Percentiles rank a stretch among this genome's conserved stretches.
Conservation (phyloP, 2,113 vertebrate genomes). For the Vidua macroura region DNA sequence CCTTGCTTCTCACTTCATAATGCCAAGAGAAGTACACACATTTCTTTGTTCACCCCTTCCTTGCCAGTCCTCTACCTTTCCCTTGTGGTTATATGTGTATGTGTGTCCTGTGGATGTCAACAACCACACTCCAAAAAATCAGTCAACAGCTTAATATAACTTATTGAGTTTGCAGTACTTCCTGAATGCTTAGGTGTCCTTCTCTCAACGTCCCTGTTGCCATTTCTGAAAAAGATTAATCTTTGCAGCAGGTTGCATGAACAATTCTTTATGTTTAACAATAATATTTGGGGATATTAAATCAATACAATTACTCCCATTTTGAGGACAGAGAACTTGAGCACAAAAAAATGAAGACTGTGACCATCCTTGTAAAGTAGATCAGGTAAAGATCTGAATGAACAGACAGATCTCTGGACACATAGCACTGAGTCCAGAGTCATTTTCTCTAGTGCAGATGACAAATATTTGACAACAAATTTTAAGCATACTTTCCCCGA, state of each 20-base stretch:
- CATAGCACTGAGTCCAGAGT: neutral
- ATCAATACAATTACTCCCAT: neutral
- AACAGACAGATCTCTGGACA: neutral
- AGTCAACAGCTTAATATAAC: neutral
- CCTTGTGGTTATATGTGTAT: neutral
- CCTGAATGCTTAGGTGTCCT: neutral
- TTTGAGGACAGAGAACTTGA: neutral
- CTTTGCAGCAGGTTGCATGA: neutral
- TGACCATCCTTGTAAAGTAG: neutral
- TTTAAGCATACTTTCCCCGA: neutral
- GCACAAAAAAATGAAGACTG: accelerated
- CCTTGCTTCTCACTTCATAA: neutral
- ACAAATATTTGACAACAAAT: neutral
- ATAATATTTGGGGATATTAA: neutral
- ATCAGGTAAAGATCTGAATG: neutral
- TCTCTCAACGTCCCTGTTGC: neutral
- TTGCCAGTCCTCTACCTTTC: neutral
- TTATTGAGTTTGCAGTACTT: neutral
- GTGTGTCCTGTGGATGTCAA: neutral
- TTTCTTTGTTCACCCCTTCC: neutral
- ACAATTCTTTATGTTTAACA: neutral
- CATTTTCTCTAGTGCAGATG: neutral
- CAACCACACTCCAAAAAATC: neutral
- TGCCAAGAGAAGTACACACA: neutral
- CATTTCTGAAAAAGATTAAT: neutral